Conservation (phyloP, 2,888 invertebrate species). For the Drosophila yooni region DNA sequence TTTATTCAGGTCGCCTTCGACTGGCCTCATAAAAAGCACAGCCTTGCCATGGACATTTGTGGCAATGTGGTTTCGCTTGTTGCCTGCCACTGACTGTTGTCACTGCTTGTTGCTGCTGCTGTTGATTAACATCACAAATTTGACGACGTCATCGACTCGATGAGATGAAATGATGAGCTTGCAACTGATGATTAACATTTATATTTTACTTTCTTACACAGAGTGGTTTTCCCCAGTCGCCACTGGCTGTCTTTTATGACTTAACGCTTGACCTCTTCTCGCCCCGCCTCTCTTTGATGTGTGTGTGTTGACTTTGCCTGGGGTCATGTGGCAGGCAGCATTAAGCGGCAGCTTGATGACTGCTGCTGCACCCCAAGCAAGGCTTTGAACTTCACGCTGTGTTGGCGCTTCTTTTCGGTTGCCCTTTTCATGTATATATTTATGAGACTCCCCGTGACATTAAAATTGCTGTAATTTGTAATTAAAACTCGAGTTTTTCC, state of each 20-base stretch:
- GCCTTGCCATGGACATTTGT: constrained; percentile 57
- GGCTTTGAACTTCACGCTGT: constrained; percentile 76
- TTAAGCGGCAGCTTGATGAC: constrained; percentile 6
- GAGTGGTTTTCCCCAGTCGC: constrained; percentile 12
- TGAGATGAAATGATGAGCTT: constrained; percentile 28
- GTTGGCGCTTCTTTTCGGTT: constrained; percentile 56
- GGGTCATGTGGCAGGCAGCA: constrained; percentile 54
- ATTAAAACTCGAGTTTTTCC: constrained; percentile 64
- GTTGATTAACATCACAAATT: constrained; percentile 54
- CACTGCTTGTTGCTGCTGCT: not conserved
- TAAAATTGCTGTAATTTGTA: constrained; percentile 74
- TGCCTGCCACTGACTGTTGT: constrained; percentile 4
- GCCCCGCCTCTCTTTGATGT: constrained; percentile 74
- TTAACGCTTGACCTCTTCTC: constrained; percentile 76
- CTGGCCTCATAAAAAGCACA: constrained; percentile 33
- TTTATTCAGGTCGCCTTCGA: constrained; percentile 71
- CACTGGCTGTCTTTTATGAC: constrained; percentile 59
- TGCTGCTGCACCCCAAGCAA: constrained; percentile 39
- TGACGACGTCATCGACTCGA: constrained; percentile 61
- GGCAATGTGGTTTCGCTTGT: constrained; percentile 53
- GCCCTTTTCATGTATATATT: constrained; percentile 1
- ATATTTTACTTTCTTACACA: constrained; percentile 53
- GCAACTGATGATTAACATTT: constrained; percentile 68
- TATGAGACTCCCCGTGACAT: constrained; percentile 29
- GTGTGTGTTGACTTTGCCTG: constrained; percentile 57